These are phyloP conservation scores for Mallotus villosus DNA, from an alignment of 2,797 vertebrate genomes.

Conservation along the genomic window DNA sequence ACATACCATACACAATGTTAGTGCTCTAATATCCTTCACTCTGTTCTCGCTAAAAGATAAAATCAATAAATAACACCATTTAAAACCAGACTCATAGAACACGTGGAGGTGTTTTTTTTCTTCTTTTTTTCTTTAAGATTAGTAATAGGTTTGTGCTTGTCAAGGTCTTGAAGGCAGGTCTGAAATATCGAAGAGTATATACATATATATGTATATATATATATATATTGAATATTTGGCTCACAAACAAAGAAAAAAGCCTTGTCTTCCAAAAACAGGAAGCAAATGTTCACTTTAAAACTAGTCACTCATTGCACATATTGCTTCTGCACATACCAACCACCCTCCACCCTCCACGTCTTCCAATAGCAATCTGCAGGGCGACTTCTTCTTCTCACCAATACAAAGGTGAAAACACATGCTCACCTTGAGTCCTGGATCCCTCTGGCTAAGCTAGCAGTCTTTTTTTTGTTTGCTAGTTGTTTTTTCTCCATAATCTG, in stretches of 20 bases:
- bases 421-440: constrained; percentile 53
- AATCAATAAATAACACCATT: constrained; percentile 79
- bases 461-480: constrained; percentile 63
- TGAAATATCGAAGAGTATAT: constrained; percentile 80
- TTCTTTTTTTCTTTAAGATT: constrained; percentile 61
- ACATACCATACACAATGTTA: constrained; percentile 69
- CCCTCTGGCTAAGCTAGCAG: constrained; percentile 67
- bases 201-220: constrained; percentile 69
- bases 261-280: constrained; percentile 70
- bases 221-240: constrained; percentile 80
- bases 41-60: constrained; percentile 71
- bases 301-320: constrained; percentile 76
- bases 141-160: constrained; percentile 86
- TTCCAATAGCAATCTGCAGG: constrained; percentile 59
- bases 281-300: constrained; percentile 70
- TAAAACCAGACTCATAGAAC: constrained; percentile 68
- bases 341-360: constrained; percentile 30
- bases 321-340: constrained; percentile 78
- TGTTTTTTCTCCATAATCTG: constrained; percentile 48
- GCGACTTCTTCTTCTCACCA: constrained; percentile 44
- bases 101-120: constrained; percentile 62
- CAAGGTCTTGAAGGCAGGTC: constrained; percentile 85
- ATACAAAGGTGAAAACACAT: constrained; percentile 63
- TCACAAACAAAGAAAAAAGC: constrained; percentile 79
- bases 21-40: constrained; percentile 75